Evolutionary conservation across 2,888 invertebrate species (phyloP).

Genomic region (Latrodectus hesperus): DNA sequence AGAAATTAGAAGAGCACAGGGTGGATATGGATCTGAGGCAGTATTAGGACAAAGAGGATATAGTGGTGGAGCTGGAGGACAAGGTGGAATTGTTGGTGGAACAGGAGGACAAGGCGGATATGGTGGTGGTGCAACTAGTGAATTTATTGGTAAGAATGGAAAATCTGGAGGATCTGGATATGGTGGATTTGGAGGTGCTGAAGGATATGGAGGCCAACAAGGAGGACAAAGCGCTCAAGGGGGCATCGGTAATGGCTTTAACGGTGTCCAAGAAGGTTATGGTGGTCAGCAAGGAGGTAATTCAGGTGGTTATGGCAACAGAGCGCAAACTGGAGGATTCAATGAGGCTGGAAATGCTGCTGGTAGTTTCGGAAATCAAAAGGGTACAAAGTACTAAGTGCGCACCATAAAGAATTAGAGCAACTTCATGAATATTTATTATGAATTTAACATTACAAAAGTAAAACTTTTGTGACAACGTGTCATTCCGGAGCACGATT

Average conservation of each 20-base stretch:
- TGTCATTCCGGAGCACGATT: conserved; percentile 32
- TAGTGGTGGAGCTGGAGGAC: conserved; percentile 9
- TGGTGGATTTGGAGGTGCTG: neutral
- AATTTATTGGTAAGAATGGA: neutral
- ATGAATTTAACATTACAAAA: conserved; percentile 51
- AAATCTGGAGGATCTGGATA: neutral
- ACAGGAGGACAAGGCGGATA: neutral
- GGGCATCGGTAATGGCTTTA: neutral
- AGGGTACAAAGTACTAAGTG: conserved; percentile 56
- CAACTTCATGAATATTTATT: conserved; percentile 35
- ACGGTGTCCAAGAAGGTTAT: neutral
- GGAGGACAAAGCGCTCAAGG: neutral
- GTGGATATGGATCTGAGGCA: conserved; percentile 3
- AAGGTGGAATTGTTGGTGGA: conserved; percentile 6
- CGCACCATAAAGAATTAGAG: neutral
- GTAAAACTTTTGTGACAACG: conserved; percentile 33
- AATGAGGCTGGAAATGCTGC: conserved; percentile 23
- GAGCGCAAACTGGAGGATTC: conserved; percentile 6
- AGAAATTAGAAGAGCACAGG: neutral
- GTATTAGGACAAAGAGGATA: conserved; percentile 13
- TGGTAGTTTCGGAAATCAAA: conserved; percentile 47
- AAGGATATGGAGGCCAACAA: neutral
- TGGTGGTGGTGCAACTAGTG: neutral
- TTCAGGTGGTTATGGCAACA: conserved; percentile 4
- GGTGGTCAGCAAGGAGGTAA: neutral